phyloP scores from a whole-genome alignment of 2,888 invertebrate species.

The Acanthosepion lycidas region DNA sequence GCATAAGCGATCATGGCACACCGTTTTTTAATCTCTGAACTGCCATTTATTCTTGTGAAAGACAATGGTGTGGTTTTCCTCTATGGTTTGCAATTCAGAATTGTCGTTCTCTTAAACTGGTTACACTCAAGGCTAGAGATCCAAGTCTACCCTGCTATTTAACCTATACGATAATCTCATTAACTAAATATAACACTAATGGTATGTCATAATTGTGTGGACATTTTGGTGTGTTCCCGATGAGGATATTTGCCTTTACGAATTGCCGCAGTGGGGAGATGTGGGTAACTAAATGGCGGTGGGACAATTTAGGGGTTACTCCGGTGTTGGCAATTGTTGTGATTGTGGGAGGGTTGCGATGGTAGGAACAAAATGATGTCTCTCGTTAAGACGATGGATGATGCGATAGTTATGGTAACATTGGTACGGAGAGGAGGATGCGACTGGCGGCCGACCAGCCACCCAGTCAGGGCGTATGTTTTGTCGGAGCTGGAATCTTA shows the following conservation, averaged over 20 bases:
- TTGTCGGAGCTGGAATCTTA: conserved; percentile 15
- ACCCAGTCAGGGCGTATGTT: neutral
- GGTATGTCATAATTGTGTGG: neutral
- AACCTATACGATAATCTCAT: too few relatives aligned
- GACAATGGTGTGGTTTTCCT: too few relatives aligned
- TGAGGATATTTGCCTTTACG: too few relatives aligned
- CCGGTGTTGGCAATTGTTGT: neutral
- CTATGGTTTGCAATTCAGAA: too few relatives aligned
- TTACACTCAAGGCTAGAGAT: too few relatives aligned
- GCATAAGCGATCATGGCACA: too few relatives aligned
- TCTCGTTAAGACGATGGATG: neutral
- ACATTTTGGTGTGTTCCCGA: too few relatives aligned
- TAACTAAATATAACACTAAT: neutral
- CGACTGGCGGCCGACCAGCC: neutral
- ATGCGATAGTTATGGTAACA: neutral
- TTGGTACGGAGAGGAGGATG: neutral
- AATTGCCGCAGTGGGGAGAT: too few relatives aligned
- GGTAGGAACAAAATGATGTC: neutral
- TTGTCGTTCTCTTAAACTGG: too few relatives aligned
- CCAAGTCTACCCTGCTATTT: too few relatives aligned
- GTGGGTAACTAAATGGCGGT: neutral
- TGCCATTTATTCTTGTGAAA: too few relatives aligned
- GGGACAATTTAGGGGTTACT: neutral
- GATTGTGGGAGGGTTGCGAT: neutral
- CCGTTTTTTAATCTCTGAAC: too few relatives aligned